Base-by-base conservation (phyloP, 2,888 invertebrate genomes). In the Amphipoea oculea region DNA sequence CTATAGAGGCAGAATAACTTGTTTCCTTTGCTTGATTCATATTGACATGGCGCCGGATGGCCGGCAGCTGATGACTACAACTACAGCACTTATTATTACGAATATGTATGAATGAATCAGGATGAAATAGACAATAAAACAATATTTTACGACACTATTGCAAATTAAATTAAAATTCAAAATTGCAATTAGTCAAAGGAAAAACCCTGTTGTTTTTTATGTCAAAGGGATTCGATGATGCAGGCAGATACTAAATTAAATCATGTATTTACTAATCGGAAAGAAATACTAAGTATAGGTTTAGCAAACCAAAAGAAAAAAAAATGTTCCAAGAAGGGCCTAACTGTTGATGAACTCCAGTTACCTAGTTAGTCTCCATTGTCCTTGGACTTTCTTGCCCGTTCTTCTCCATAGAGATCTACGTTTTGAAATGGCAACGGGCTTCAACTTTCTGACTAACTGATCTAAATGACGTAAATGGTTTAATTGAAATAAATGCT, bases 1-100 rank as follows among this genome's bases (percentile, higher is more conserved):
- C 1, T 65, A 66, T 12, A 70, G 42, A 87, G 83, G 88, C 89
- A 76, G 69, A 82, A 89, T 88, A 88, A 88, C 88, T 84, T 68
- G 88, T 88, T 88, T 82, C 88, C 83, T 80, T 80, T 77, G 88
- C 88, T 85, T 85, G 85, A 85, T 77, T 85, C 88, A 81, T 77
- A 54, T 71, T 14, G 29, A 17, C 14, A 72, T 65, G 65, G 73
- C 72, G 87, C 87, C 84, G 73, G 74, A 72, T 85, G 81, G 57
- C 74, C 14, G 81, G 81, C 85, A 85, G 85, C 81, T 85, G 85
- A 76, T 87, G 84, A 69, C 73, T 85, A 42, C 12, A 36, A 42
- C 20, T 81, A 51, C 62, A 36, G 36, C 36, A 36, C 36, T 4
- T 84, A 79, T 71, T 83, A 20, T 17, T 63, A 78, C 60, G 45